Base-by-base conservation (phyloP, 2,797 vertebrate genomes). In the Podarcis siculus region DNA sequence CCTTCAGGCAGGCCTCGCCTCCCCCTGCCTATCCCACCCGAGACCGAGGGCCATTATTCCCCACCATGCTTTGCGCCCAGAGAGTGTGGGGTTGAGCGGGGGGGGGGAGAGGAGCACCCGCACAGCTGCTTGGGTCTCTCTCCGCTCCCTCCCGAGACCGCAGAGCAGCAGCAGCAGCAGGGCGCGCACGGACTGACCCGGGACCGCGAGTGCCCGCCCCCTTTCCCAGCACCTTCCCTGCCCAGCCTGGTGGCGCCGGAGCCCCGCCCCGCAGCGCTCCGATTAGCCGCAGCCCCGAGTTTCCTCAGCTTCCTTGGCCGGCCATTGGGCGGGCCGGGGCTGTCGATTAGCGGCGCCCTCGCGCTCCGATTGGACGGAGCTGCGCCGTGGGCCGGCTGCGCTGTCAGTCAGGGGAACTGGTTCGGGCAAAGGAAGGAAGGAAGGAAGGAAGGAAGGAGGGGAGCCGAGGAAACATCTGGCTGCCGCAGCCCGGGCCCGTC, bases 401-500 rank as follows among this genome's bases (percentile, higher is more conserved):
- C 32, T 92, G 95, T 95, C 96, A 92, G 79, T 96, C 94, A 75
- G 75, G 80, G 88, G 67, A 89, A 92, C 91, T 79, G 87, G 82
- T 92, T 55, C 49, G 89, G 87, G 90, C 91, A 55, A 94, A 87
- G 92, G 93, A 93, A 85, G 89, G 87, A 79, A 89, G 87, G 89
- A 27, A 89, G 87, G 89, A 27, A 25, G 91, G 86, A 87, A 82
- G 87, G 91, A 89, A 93, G 73, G 91, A 69, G 77, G 78, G 85
- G 88, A 77, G 89, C 91, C 94, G 3, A 81, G 98, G 96, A 96
- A 98, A 98, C 98, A 99, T 98, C 98, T 98, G 98, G 97, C 98
- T 97, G 97, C 98, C 97, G 98, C 98, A 97, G 98, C 98, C 97
- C 97, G 97, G 97, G 97, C 95, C 95, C 96, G 97, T 97, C 97